Evolutionary conservation across 2,113 vertebrate genomes (phyloP).

Genomic region (Cyphomyrus plagiostoma): DNA sequence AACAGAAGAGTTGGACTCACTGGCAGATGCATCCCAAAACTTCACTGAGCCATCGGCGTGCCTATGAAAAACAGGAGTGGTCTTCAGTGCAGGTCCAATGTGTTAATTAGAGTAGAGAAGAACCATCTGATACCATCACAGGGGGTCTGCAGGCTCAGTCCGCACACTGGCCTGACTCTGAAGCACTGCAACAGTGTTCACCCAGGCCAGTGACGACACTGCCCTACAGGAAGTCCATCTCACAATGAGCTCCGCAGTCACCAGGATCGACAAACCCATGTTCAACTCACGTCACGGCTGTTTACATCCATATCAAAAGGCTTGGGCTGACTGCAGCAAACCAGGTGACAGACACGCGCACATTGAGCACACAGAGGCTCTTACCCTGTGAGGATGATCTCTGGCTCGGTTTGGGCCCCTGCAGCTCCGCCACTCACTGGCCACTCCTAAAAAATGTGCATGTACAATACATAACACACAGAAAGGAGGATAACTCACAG

Average conservation of each 20-base stretch:
- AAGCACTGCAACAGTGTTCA: background rate
- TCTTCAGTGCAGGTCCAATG: slow-evolving; percentile 18
- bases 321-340: background rate
- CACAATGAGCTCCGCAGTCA: background rate
- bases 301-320: background rate
- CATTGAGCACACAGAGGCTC: slow-evolving; percentile 34
- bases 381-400: slow-evolving; percentile 97
- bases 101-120: slow-evolving; percentile 26
- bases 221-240: background rate
- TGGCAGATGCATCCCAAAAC: slow-evolving; percentile 81
- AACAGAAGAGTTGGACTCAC: slow-evolving; percentile 56
- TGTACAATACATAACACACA: slow-evolving; percentile 20
- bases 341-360: background rate
- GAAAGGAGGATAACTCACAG: no score
- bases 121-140: slow-evolving; percentile 15
- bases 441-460: slow-evolving; percentile 74
- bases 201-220: background rate
- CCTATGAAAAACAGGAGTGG: slow-evolving; percentile 41
- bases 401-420: slow-evolving; percentile 86
- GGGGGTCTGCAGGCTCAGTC: background rate
- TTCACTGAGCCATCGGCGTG: slow-evolving; percentile 79
- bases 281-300: background rate
- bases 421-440: slow-evolving; percentile 84
- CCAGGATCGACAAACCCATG: background rate
- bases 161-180: background rate